A percentile compares a stretch with the other conserved stretches of the same genome.
Conservation (phyloP, 2,113 vertebrate genomes). For the Penelope pileata region DNA sequence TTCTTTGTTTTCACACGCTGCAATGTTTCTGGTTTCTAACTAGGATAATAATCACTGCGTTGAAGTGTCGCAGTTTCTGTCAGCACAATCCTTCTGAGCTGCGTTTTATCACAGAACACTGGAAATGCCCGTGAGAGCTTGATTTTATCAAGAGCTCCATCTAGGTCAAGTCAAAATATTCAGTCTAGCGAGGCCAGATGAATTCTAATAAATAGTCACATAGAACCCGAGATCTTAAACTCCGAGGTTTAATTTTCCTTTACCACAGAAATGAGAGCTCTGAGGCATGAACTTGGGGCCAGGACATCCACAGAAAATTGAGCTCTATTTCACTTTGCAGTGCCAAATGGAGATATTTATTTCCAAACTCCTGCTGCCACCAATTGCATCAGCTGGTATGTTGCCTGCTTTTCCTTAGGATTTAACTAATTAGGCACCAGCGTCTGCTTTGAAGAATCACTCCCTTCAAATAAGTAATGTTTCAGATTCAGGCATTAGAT, state of each 20-base stretch:
- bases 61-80: neutral
- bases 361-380: constrained; percentile 61
- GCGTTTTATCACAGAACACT: neutral
- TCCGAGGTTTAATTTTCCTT: constrained; percentile 38
- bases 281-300: neutral
- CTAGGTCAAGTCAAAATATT: constrained; percentile 26
- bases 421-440: constrained; percentile 39
- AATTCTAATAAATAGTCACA: constrained; percentile 16
- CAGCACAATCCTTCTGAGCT: neutral
- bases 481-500: neutral
- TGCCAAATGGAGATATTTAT: constrained; percentile 55
- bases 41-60: neutral
- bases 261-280: neutral
- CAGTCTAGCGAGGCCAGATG: neutral
- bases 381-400: constrained; percentile 35
- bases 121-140: neutral
- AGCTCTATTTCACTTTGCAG: constrained; percentile 7
- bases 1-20: neutral
- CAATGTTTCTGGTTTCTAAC: neutral
- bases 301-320: constrained; percentile 38
- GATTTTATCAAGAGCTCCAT: neutral
- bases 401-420: neutral
- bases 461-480: neutral
- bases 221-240: neutral
- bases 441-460: neutral